These are phyloP conservation scores for Cossypha polioptera DNA, from an alignment of 2,797 vertebrate genomes.

Conservation along the genomic window DNA sequence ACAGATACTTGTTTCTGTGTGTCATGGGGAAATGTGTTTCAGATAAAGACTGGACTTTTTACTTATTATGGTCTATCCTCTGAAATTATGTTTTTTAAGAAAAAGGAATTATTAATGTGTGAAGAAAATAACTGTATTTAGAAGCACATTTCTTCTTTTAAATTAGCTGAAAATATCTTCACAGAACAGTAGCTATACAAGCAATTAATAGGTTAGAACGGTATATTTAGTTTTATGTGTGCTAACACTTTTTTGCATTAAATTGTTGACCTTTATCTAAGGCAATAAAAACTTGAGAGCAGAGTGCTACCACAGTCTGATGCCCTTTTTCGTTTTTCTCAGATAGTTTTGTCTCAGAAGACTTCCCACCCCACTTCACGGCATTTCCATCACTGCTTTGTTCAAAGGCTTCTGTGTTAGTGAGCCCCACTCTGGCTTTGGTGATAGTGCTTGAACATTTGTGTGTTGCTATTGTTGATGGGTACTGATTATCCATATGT, in stretches of 20 bases:
- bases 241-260: not conserved
- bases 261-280: not conserved
- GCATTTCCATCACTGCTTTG: not conserved
- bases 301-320: not conserved
- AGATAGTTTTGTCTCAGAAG: not conserved
- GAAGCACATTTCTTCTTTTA: not conserved
- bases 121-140: not conserved
- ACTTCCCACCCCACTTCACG: not conserved
- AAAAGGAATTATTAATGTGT: not conserved
- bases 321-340: not conserved
- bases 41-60: not conserved
- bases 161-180: not conserved
- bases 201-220: not conserved
- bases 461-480: accelerated
- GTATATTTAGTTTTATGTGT: not conserved
- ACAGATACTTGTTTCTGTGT: not conserved
- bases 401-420: not conserved
- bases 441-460: not conserved
- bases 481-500: not conserved
- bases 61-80: not conserved
- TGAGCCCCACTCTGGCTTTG: not conserved
- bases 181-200: not conserved
- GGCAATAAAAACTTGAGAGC: not conserved
- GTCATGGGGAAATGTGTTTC: not conserved
- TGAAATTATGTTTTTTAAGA: slow-evolving; percentile 19